Evolutionary conservation across 2,113 vertebrate species (phyloP), one percentile per base, ranked within the genome.

Genomic region (Leucopternis melanops): DNA sequence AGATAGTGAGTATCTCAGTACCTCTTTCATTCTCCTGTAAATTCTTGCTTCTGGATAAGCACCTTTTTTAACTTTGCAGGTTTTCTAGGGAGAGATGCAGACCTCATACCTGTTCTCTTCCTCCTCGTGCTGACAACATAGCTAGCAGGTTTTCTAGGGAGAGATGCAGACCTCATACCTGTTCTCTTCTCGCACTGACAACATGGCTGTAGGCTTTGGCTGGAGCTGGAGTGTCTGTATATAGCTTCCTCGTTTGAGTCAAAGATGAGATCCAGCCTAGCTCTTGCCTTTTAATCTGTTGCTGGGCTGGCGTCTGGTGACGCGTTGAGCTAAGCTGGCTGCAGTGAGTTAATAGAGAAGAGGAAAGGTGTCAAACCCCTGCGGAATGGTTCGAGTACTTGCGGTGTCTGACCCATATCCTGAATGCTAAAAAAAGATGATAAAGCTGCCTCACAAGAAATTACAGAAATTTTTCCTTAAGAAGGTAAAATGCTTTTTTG

Each of bases 381-480:
- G 96, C 85, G 88, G 90, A 74, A 95, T 96, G 97, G 94, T 88
- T 92, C 34, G 11, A 63, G 45, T 42, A 32, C 67, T 95, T 91
- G 42, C 10, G 2, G 44, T 44, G 44, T 62, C 74, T 87, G 65
- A 81, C 79, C 62, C 5, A 5, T 52, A 27, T 57, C 66, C 67
- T 44, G 70, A 55, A 74, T 82, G 73, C 65, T 89, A 62, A 94
- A 57, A 40, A 66, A 83, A 87, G 45, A 98, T 97, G 97, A 96
- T 97, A 96, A 94, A 92, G 84, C 94, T 97, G 82, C 93, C 95
- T 65, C 97, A 95, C 73, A 93, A 73, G 92, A 97, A 86, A 45
- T 26, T 98, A 31, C 97, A 97, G 92, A 97, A 91, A n/a, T 90
- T 97, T 54, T 97, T 98, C 54, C 95, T 98, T 74, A 97, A 94